Evolutionary conservation across 2,888 invertebrate genomes (phyloP), one percentile per base, ranked within the genome.

Genomic region (Syrista parreyssii): DNA sequence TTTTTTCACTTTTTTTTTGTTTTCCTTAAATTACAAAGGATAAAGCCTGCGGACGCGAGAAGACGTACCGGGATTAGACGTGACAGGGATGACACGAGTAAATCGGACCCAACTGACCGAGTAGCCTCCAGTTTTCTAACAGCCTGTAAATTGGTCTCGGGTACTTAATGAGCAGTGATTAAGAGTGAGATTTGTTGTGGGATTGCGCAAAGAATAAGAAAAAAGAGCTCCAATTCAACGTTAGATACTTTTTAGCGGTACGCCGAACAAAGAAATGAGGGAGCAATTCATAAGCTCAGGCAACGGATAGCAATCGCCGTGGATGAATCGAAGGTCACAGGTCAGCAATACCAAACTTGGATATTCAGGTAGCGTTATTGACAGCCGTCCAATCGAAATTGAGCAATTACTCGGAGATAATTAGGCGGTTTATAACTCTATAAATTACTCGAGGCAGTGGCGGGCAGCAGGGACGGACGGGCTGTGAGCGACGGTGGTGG

Each of bases 381-480:
- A 82, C 81, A 79, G 80, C 78, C 79, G 76, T 76, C 68, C 76
- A 75, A 82, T 80, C 78, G 79, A 82, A 86, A 88, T 88, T 84
- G 86, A 87, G 86, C 84, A 88, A 88, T 88, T 88, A 88, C 83
- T 83, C 81, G 81, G 79, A 76, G 84, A 85, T 88, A 88, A 88
- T 88, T 88, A 87, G 87, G 82, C 75, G 76, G 75, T 84, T 86
- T 83, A 84, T 85, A 84, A 84, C 83, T 86, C 81, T 82, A 83
- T 85, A 83, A 87, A 85, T 86, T 84, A 85, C 83, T 55, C 9
- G 85, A 55, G 55, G 23, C 23, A 55, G 55, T 23, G 55, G 55
- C 55, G 84, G 84, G 83, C 82, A 83, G 84, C 82, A 84, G 85
- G 83, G 83, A 77, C 76, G 78, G 76, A 6, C 40, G 40, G 34